These are phyloP conservation scores for Diabrotica undecimpunctata DNA, from an alignment of 1,140 invertebrate species.

Conservation along the genomic window DNA sequence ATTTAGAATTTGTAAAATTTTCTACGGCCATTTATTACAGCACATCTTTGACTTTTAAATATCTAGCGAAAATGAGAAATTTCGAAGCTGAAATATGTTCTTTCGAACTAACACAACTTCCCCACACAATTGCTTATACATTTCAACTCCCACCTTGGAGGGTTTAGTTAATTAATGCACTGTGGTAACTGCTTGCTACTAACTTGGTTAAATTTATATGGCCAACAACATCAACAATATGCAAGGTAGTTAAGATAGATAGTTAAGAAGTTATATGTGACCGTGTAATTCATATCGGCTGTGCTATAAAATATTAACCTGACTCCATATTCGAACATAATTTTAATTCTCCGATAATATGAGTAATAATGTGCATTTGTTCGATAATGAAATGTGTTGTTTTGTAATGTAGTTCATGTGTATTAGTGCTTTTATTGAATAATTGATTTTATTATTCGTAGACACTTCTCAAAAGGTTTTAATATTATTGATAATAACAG, in stretches of 20 bases:
- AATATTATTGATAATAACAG: too few relatives aligned
- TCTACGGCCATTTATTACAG: neutral
- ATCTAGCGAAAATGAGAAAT: neutral
- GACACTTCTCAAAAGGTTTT: too few relatives aligned
- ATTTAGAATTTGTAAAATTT: neutral
- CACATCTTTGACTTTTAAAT: neutral
- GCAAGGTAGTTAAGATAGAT: conserved; percentile 9
- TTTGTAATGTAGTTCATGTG: too few relatives aligned
- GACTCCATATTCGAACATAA: too few relatives aligned
- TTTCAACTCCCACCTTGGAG: conserved; percentile 28
- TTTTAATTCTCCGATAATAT: too few relatives aligned
- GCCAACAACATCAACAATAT: conserved; percentile 18
- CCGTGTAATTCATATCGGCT: too few relatives aligned
- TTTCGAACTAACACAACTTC: neutral
- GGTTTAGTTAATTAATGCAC: conserved; percentile 28
- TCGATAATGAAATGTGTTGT: too few relatives aligned
- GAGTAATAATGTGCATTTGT: too few relatives aligned
- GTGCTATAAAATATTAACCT: too few relatives aligned
- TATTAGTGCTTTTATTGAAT: too few relatives aligned
- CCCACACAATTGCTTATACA: conserved; percentile 26
- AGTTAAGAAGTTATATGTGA: conserved; percentile 4
- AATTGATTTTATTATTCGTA: too few relatives aligned
- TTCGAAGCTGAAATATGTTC: neutral
- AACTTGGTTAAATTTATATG: conserved; percentile 26
- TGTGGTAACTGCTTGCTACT: conserved; percentile 27